These are phyloP conservation scores for Coregonus suidteri DNA, from an alignment of 2,797 vertebrate genomes.

Conservation along the genomic window DNA sequence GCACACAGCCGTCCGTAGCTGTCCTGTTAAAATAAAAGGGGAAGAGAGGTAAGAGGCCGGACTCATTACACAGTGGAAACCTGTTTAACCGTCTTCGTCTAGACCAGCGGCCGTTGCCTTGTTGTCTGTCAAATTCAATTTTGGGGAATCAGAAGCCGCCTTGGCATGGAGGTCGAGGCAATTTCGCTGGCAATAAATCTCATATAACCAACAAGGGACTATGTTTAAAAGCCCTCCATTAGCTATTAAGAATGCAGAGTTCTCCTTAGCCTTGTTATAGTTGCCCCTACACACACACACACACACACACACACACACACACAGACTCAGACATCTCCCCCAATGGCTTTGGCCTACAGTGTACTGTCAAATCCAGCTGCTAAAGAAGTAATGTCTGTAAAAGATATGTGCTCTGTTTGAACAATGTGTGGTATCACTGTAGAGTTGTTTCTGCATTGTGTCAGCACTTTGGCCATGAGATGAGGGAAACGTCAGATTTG, in stretches of 20 bases:
- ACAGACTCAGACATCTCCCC: too few relatives aligned
- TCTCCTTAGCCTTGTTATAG: neutral
- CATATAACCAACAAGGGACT: slow-evolving; percentile 62
- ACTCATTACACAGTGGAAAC: slow-evolving; percentile 67
- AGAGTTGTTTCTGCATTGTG: slow-evolving; percentile 19
- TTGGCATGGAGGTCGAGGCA: slow-evolving; percentile 64
- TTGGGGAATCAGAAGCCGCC: slow-evolving; percentile 60
- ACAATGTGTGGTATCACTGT: slow-evolving; percentile 7
- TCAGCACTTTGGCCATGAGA: slow-evolving; percentile 59
- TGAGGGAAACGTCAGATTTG: slow-evolving; percentile 49
- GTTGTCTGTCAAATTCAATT: slow-evolving; percentile 78
- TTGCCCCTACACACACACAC: slow-evolving; percentile 34
- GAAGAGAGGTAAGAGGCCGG: slow-evolving; percentile 35
- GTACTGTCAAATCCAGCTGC: slow-evolving; percentile 60
- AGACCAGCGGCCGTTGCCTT: slow-evolving; percentile 53
- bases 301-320: slow-evolving; percentile 37
- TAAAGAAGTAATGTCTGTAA: slow-evolving; percentile 54
- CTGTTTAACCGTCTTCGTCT: slow-evolving; percentile 64
- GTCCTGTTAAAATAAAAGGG: slow-evolving; percentile 29
- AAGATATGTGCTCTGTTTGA: slow-evolving; percentile 42
- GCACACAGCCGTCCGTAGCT: slow-evolving; percentile 35
- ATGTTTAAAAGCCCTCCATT: slow-evolving; percentile 43
- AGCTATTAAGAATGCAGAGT: neutral
- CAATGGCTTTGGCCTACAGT: slow-evolving; percentile 54
- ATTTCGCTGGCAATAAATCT: slow-evolving; percentile 73